phyloP scores from a whole-genome alignment of 2,888 invertebrate species.

The Eutolmus rufibarbis region DNA sequence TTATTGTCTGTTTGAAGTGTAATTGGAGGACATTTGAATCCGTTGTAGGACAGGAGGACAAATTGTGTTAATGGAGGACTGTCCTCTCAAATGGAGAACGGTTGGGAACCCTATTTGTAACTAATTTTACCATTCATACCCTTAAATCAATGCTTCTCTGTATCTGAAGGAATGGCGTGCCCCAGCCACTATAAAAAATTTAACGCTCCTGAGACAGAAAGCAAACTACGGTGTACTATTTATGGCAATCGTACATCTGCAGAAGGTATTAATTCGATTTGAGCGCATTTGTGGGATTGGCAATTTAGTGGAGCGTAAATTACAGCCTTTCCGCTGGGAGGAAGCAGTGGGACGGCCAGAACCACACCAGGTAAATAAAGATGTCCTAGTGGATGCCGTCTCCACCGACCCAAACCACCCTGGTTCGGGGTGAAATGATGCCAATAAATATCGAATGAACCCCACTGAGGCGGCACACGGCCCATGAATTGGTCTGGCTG shows the following conservation, averaged over 20 bases:
- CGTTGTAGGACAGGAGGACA: no score
- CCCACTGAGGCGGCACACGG: slow-evolving; percentile 3
- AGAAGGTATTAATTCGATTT: slow-evolving; percentile 14
- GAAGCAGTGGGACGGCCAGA: background rate
- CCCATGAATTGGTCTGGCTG: background rate
- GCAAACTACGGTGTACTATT: background rate
- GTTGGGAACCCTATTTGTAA: no score
- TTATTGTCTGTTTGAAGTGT: no score
- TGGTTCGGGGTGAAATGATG: slow-evolving; percentile 19
- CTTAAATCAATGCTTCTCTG: background rate
- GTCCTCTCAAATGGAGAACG: no score
- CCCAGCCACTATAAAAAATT: slow-evolving; percentile 2
- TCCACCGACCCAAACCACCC: background rate
- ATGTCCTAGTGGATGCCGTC: background rate
- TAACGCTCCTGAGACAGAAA: background rate
- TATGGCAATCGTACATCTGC: slow-evolving; percentile 2
- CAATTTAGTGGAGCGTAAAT: slow-evolving; percentile 13
- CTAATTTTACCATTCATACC: no score
- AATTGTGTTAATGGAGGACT: no score
- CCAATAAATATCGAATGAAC: slow-evolving; percentile 43
- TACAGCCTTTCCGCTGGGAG: background rate
- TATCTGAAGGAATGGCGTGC: background rate
- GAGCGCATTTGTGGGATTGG: slow-evolving; percentile 13
- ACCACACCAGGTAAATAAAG: background rate
- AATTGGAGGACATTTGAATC: no score